Evolutionary conservation across 2,888 invertebrate species (phyloP).

Genomic region (Terebella lapidaria): DNA sequence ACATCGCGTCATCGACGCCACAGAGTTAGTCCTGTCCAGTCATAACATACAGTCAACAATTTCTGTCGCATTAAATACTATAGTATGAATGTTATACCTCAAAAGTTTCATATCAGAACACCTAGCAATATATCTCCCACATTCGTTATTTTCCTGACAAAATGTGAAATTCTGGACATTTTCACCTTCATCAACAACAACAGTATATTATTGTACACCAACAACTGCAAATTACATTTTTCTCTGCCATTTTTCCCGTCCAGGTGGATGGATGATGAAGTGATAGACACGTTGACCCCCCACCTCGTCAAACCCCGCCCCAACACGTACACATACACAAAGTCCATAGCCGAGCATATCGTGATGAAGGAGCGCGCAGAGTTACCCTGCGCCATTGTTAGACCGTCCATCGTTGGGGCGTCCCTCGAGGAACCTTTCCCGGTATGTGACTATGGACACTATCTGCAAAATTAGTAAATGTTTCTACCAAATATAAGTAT

Average conservation of each 20-base stretch:
- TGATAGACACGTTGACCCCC: constrained; percentile 49
- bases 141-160: no score
- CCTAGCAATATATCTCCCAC: no score
- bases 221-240: no score
- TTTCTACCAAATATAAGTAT: no score
- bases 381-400: constrained; percentile 70
- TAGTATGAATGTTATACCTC: no score
- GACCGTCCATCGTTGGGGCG: constrained; percentile 87
- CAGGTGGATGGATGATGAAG: constrained; percentile 54
- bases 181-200: no score
- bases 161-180: no score
- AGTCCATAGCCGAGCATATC: constrained; percentile 76
- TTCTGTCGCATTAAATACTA: no score
- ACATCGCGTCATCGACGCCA: constrained; percentile 46
- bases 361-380: constrained; percentile 67
- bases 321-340: constrained; percentile 86
- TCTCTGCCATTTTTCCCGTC: no score
- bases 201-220: no score
- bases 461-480: neutral
- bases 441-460: constrained; percentile 15
- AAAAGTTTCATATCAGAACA: no score
- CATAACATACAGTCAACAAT: neutral
- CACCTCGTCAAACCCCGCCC: constrained; percentile 64
- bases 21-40: constrained; percentile 24
- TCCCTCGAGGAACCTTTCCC: constrained; percentile 52